Base-by-base conservation (phyloP, 2,888 invertebrate genomes). In the Himalopsyche tibetana region DNA sequence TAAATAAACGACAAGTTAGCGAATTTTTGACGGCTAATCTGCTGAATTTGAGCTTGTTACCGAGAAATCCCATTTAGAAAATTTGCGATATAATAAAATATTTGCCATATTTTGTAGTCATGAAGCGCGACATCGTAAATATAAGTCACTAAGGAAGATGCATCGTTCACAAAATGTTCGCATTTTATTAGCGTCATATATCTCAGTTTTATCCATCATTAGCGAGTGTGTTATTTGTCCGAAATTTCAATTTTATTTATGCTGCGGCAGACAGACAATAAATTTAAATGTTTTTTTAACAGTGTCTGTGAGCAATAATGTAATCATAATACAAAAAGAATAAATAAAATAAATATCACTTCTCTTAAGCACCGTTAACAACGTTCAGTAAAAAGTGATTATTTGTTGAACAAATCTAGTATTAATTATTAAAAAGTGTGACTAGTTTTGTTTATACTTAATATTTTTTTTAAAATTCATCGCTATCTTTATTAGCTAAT, bases 221-320 rank as follows among this genome's bases (percentile, higher is more conserved):
- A 63, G 63, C 19, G 63, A 28, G 19, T 28, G 5, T 63, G 63
- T 63, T 19, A 63, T 63, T 63, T 19, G 63, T 63, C 19, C 28
- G 63, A 63, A 63, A 63, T 19, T 63, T 63, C 5, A 63, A 63
- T 63, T 56, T n/a, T 56, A 56, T 56, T 56, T 63, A 63, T 63
- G 19, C 4, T 63, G 19, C 63, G 4, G 19, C 8, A 19, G 2
- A 63, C 8, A 19, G 2, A 63, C 28, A 6, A 19, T 9, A 19
- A 63, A 63, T 63, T 63, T 63, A 15, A 15, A 15, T 4, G 12
- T 51, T 51, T 6, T 51, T 15, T 15, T 51, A 3, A 15, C 51
- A 15, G 8, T 15, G 12, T 51, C 51, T 6, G 11, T 11, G 45
- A 11, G 8, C 51, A 15, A 51, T 3, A 51, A 15, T 15, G 4